Percentiles rank a stretch among this genome's conserved stretches.
phyloP scores from a whole-genome alignment of 53 echinoderm and acorn worm species.

The Mesocentrotus franciscanus region DNA sequence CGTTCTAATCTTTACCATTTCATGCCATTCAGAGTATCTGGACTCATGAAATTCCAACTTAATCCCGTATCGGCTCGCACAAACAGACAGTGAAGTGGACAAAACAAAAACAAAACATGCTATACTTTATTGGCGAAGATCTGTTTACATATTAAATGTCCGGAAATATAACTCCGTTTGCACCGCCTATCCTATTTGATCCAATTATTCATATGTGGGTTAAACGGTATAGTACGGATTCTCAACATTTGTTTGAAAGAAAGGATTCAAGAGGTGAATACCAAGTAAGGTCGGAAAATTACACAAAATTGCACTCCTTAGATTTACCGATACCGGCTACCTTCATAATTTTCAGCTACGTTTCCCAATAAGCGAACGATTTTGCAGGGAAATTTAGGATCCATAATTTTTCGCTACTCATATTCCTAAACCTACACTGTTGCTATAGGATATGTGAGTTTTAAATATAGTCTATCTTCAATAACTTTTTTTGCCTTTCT shows the following conservation, averaged over 20 bases:
- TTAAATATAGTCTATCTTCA: too few species aligned
- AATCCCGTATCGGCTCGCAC: background rate
- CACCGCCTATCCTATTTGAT: slow-evolving; percentile 34
- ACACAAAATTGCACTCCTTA: background rate
- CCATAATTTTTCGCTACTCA: background rate
- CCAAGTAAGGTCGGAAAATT: background rate
- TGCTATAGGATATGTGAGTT: background rate
- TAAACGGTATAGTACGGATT: slow-evolving; percentile 5
- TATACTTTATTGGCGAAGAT: slow-evolving; percentile 16
- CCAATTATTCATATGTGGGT: slow-evolving; percentile 29
- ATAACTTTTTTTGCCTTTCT: too few species aligned
- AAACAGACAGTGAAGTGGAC: background rate
- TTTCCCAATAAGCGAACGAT: background rate
- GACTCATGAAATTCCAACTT: background rate
- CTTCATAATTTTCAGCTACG: background rate
- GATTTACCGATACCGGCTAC: background rate
- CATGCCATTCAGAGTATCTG: background rate
- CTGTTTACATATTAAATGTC: slow-evolving; percentile 36
- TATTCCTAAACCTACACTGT: background rate
- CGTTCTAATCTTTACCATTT: background rate
- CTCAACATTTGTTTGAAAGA: background rate
- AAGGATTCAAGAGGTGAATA: background rate
- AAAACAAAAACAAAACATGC: slow-evolving; percentile 31
- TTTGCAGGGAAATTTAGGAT: background rate
- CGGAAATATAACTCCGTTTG: slow-evolving; percentile 33